Percentiles rank a stretch among this genome's conserved stretches.
phyloP scores from a whole-genome alignment of 35 echinoderm and acorn worm species.

The Lytechinus variegatus region DNA sequence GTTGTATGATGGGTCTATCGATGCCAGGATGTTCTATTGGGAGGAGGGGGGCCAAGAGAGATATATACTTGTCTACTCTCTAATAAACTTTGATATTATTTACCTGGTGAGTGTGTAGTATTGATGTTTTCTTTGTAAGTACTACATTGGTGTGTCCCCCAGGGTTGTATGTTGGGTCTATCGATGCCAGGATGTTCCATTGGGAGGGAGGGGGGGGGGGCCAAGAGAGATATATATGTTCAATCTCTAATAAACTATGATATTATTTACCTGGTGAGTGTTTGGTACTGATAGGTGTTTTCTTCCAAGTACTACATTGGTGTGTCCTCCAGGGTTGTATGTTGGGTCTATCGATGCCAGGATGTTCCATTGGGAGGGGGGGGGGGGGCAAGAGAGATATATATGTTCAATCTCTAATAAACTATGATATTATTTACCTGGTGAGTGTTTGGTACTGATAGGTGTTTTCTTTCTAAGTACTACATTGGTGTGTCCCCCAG shows the following conservation, averaged over 20 bases:
- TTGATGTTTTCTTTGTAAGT: neutral
- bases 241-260: neutral
- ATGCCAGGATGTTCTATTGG: too few species aligned
- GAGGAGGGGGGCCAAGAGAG: too few species aligned
- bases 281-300: neutral
- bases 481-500: constrained; percentile 33
- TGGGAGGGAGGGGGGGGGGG: too few species aligned
- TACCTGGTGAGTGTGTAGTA: too few species aligned
- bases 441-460: neutral
- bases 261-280: neutral
- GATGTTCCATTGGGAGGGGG: constrained; percentile 4
- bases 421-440: neutral
- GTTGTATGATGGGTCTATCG: constrained; percentile 49
- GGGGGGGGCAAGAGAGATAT: too few species aligned
- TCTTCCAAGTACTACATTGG: constrained; percentile 58
- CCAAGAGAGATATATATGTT: too few species aligned
- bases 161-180: constrained; percentile 52
- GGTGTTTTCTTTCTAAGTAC: constrained; percentile 50
- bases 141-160: constrained; percentile 35
- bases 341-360: constrained; percentile 59
- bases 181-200: too few species aligned
- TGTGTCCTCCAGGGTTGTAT: neutral
- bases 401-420: too few species aligned
- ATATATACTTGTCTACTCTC: too few species aligned
- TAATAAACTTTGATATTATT: too few species aligned